Conservation (phyloP, 2,888 invertebrate species). For the Oscheius sp. region DNA sequence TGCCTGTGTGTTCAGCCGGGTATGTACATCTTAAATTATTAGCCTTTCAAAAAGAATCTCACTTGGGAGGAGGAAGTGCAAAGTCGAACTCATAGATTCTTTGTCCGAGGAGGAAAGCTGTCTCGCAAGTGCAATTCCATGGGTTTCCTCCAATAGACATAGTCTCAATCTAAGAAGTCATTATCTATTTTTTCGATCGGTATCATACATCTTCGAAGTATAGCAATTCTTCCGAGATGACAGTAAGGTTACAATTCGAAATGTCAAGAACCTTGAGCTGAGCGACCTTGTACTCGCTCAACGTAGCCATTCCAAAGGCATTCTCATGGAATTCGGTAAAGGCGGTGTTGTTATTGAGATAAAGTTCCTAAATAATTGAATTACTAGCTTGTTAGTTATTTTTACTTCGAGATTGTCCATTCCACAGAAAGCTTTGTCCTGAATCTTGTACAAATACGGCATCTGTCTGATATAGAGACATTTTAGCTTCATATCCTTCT, state of each 20-base stretch:
- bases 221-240: conserved; percentile 35
- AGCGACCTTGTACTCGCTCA: conserved; percentile 26
- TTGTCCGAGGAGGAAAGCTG: conserved; percentile 35
- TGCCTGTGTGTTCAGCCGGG: conserved; percentile 25
- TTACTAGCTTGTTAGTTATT: not conserved
- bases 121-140: conserved; percentile 45
- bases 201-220: conserved; percentile 32
- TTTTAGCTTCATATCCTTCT: conserved; percentile 31
- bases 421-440: conserved; percentile 55
- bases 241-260: conserved; percentile 33
- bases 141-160: conserved; percentile 41
- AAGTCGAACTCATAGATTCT: conserved; percentile 34
- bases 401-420: conserved; percentile 34
- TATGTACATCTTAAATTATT: conserved; percentile 29
- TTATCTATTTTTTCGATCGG: not conserved
- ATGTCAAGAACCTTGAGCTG: conserved; percentile 27
- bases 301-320: conserved; percentile 45
- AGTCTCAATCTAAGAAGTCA: conserved; percentile 18
- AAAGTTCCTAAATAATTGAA: not conserved
- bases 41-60: not conserved
- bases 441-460: conserved; percentile 36
- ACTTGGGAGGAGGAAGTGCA: conserved; percentile 18
- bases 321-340: conserved; percentile 41
- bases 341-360: conserved; percentile 27
- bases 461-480: conserved; percentile 39